These are phyloP conservation scores for Xanthostigma xanthostigma DNA, from an alignment of 2,888 invertebrate genomes.

Conservation along the genomic window DNA sequence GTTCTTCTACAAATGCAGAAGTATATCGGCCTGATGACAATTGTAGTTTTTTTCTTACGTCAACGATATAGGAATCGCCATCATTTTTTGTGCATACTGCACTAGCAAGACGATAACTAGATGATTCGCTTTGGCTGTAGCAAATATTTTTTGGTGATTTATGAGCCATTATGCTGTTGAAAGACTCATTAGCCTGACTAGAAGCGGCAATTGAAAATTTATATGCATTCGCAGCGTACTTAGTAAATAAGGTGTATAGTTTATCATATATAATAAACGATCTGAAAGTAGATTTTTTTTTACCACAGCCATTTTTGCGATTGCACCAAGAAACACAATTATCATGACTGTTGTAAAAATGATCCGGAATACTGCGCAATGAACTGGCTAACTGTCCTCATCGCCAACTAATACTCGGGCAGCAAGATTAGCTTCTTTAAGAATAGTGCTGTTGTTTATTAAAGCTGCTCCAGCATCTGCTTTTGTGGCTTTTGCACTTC, in stretches of 20 bases:
- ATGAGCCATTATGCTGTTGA: constrained; percentile 15
- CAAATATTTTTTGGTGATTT: constrained; percentile 14
- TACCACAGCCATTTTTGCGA: neutral
- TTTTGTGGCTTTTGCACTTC: constrained; percentile 19
- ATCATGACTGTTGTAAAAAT: constrained; percentile 10
- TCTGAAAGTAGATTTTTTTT: too few relatives aligned
- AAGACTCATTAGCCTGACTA: constrained; percentile 13
- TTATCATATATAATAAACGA: constrained; percentile 7
- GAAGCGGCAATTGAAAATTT: constrained; percentile 13
- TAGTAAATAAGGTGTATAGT: constrained; percentile 7
- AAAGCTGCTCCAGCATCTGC: constrained; percentile 13
- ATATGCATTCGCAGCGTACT: constrained; percentile 11
- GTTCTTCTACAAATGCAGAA: too few relatives aligned
- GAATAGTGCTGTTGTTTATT: constrained; percentile 11
- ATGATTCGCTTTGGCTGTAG: constrained; percentile 8
- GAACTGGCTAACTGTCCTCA: constrained; percentile 15
- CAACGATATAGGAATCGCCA: constrained; percentile 7
- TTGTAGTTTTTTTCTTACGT: constrained; percentile 5
- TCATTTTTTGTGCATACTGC: constrained; percentile 9
- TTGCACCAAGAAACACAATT: constrained; percentile 13
- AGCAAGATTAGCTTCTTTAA: constrained; percentile 11
- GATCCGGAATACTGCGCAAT: constrained; percentile 11
- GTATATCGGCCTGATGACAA: constrained; percentile 10
- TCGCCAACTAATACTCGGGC: constrained; percentile 15
- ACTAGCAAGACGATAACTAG: constrained; percentile 10